phyloP scores from a whole-genome alignment of 2,797 vertebrate genomes.

The Clarias pachynema region DNA sequence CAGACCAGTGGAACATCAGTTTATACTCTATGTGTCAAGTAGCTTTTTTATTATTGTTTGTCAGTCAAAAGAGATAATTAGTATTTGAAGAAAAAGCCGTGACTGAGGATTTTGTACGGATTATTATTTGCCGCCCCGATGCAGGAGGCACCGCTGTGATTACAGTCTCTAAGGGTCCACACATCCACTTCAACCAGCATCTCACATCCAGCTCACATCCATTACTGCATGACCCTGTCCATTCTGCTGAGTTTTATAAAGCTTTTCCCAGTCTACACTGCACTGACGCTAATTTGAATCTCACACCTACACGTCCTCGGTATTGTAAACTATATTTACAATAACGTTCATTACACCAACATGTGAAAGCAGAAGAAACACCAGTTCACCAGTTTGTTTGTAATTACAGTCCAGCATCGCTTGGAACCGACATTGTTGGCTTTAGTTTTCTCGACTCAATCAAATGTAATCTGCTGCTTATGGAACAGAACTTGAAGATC shows the following conservation, averaged over 20 bases:
- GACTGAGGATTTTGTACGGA: not conserved
- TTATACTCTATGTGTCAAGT: not conserved
- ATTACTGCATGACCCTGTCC: not conserved
- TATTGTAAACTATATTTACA: not conserved
- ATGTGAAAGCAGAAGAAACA: not conserved
- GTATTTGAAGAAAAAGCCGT: not conserved
- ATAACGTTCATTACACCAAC: not conserved
- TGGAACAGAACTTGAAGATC: not conserved
- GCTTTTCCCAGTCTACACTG: not conserved
- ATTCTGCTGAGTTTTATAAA: not conserved
- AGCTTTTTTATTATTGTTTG: not conserved
- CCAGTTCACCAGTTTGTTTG: not conserved
- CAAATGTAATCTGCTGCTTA: too few species aligned
- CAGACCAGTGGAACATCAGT: not conserved
- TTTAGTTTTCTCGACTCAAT: not conserved
- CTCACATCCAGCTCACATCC: not conserved
- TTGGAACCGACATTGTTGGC: not conserved
- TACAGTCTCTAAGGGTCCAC: not conserved
- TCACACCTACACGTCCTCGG: too few species aligned
- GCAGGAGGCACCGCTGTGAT: not conserved
- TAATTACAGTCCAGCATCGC: not conserved
- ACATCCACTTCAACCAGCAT: not conserved
- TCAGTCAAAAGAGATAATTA: not conserved
- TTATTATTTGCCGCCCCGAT: not conserved
- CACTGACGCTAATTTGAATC: not conserved